phyloP scores from a whole-genome alignment of 2,113 vertebrate species.

The Takifugu bimaculatus region DNA sequence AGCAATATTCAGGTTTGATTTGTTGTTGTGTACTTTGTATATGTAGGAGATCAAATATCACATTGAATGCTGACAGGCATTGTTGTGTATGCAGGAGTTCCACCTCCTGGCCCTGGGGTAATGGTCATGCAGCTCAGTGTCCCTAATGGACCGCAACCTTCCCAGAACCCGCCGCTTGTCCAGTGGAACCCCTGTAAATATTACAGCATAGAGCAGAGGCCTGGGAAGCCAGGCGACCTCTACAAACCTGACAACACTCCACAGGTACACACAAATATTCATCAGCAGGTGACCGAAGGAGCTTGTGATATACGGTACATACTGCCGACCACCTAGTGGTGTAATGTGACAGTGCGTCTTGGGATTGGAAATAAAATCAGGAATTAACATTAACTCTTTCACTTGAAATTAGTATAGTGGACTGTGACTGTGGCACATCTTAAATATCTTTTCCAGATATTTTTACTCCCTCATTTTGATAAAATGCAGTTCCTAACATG shows the following conservation, averaged over 20 bases:
- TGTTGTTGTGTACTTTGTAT: background rate
- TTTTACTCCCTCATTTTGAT: no score
- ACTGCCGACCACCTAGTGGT: background rate
- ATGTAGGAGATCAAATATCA: no score
- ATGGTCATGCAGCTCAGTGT: constrained; percentile 98
- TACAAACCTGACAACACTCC: constrained; percentile 84
- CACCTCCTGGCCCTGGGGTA: constrained; percentile 88
- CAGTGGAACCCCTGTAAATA: constrained; percentile 99
- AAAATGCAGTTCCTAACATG: no score
- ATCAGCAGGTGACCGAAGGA: no score
- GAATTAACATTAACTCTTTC: no score
- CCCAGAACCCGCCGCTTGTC: constrained; percentile 88
- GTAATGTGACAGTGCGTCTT: no score
- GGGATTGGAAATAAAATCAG: no score
- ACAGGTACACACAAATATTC: constrained; percentile 74
- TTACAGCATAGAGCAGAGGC: constrained; percentile 92
- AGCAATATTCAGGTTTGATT: constrained; percentile 94
- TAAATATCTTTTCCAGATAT: no score
- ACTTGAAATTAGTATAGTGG: no score
- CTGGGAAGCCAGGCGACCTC: constrained; percentile 89
- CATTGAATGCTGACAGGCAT: background rate
- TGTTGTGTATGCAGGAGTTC: constrained; percentile 77
- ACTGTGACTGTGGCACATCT: no score
- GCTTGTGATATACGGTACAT: background rate
- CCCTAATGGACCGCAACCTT: constrained; percentile 85